Base-by-base conservation (phyloP, 37 sponge, comb jelly and placozoan species). In the Oscarella lobularis region DNA sequence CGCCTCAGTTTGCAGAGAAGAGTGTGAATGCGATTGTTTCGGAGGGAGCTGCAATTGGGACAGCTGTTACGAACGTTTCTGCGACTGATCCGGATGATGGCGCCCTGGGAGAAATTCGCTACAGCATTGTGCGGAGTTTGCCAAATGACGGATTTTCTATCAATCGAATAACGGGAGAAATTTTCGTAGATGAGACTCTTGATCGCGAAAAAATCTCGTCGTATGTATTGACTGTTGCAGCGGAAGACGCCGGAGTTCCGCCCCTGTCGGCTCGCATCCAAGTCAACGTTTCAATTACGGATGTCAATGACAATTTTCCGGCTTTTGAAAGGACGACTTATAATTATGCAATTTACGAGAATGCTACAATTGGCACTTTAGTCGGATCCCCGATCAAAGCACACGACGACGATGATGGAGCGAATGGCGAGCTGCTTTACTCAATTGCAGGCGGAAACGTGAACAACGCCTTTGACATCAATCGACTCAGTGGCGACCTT, bases 231-330 rank as follows among this genome's bases (percentile, higher is more conserved):
- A 36, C 5, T 33, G 74, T 81, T 36, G 75, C 77, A 27, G 85
- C 81, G 36, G 33, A 38, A 68, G 85, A 91, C 70, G 41, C 20
- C 0, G 85, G 85, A 29, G 37, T 41, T 37, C 91, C 91, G 31
- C 36, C 84, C 0, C 66, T 82, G 36, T 32, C 73, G 1, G 41
- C 41, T 14, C 76, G 77, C 3, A 81, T 78, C 2, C 2, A n/a
- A 3, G 73, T 91, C 3, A 71, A 4, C 32, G 84, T 91, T 32
- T 76, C 3, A 27, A 67, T 91, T 0, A 33, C 67, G 36, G 82
- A 91, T 39, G 82, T 30, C 5, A 90, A 90, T 67, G 90, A 90
- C 74, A 83, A 90, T 37, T 75, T 81, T 33, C 92, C 92, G 3
- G 14, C 37, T 1, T 91, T 91, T 48, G 38, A 67, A 30, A 38